Conservation (phyloP, 53 echinoderm and acorn worm genomes). For the Apostichopus leukothele region DNA sequence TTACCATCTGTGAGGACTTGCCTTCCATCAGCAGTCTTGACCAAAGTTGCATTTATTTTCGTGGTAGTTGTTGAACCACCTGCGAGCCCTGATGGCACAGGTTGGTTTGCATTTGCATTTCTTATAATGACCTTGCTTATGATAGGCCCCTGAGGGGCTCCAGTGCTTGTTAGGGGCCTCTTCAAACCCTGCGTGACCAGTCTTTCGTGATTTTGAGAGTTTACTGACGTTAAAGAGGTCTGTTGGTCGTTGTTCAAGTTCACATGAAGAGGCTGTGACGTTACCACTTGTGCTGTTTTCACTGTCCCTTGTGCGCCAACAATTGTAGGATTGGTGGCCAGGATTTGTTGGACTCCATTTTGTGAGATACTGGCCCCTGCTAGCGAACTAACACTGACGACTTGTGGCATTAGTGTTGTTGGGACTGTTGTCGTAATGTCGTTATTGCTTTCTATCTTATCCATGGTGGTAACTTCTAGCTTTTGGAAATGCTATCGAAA, state of each 20-base stretch:
- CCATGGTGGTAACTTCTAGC: neutral
- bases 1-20: slow-evolving; percentile 55
- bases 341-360: slow-evolving; percentile 37
- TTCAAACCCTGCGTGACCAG: slow-evolving; percentile 15
- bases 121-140: slow-evolving; percentile 89
- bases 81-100: slow-evolving; percentile 48
- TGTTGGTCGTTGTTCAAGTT: slow-evolving; percentile 23
- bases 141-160: slow-evolving; percentile 59
- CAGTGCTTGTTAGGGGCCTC: slow-evolving; percentile 33
- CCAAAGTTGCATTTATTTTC: slow-evolving; percentile 55
- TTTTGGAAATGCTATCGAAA: neutral
- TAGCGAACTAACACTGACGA: neutral
- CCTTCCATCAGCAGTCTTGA: slow-evolving; percentile 52
- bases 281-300: neutral
- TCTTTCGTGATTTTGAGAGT: slow-evolving; percentile 34
- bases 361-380: neutral
- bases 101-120: slow-evolving; percentile 62
- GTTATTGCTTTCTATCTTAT: slow-evolving; percentile 21
- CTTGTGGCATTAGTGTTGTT: neutral
- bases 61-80: slow-evolving; percentile 31
- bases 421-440: neutral
- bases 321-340: neutral
- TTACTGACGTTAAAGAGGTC: neutral
- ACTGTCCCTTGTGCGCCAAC: slow-evolving; percentile 19
- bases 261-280: slow-evolving; percentile 22